These are phyloP conservation scores for Physella acuta DNA, from an alignment of 1,140 invertebrate genomes.

Conservation along the genomic window DNA sequence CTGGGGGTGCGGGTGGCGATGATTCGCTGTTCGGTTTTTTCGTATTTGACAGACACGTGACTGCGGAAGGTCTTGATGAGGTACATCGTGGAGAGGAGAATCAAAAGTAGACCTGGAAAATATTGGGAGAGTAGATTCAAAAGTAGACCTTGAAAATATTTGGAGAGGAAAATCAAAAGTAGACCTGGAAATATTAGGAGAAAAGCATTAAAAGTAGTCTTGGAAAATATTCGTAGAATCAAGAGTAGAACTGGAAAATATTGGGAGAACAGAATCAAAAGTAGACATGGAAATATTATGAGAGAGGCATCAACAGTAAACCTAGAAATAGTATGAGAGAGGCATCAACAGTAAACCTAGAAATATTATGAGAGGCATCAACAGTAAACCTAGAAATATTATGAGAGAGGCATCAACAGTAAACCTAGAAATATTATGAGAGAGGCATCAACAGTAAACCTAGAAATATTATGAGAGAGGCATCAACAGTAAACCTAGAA, in stretches of 20 bases:
- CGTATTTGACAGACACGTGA: conserved; percentile 14
- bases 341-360: too few species aligned
- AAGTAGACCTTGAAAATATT: conserved; percentile 9
- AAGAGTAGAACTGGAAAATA: conserved; percentile 15
- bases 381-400: too few species aligned
- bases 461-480: too few species aligned
- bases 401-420: too few species aligned
- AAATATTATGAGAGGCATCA: too few species aligned
- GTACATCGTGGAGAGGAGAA: conserved; percentile 14
- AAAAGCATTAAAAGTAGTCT: conserved; percentile 9
- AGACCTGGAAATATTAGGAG: conserved; percentile 13
- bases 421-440: too few species aligned
- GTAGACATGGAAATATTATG: conserved; percentile 8
- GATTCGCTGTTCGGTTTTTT: conserved; percentile 6
- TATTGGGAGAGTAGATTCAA: conserved; percentile 3
- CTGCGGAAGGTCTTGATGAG: conserved; percentile 14
- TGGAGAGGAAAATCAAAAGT: conserved; percentile 12
- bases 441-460: too few species aligned
- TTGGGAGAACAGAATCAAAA: conserved; percentile 4
- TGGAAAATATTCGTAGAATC: neutral
- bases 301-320: too few species aligned
- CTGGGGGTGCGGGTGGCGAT: neutral
- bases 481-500: too few species aligned
- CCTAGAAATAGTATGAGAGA: too few species aligned
- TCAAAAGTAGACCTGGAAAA: conserved; percentile 13